phyloP scores from a whole-genome alignment of 2,888 invertebrate species.

The Meiosimyza decipiens region DNA sequence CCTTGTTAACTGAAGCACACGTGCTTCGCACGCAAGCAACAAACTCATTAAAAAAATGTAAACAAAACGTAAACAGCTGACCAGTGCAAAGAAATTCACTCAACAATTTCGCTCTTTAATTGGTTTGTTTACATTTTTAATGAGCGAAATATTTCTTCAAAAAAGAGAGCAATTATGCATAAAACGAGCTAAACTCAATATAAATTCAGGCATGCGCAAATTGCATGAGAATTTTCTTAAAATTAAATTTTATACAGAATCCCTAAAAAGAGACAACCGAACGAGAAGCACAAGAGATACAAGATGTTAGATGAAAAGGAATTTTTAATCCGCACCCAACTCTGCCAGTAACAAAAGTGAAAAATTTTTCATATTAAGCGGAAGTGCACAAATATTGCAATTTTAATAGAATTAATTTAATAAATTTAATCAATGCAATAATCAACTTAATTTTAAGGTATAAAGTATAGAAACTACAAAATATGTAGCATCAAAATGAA shows the following conservation, averaged over 20 bases:
- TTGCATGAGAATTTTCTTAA: too few species aligned
- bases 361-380: constrained; percentile 19
- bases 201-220: too few species aligned
- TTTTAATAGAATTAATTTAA: neutral
- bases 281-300: neutral
- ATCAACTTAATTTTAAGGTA: neutral
- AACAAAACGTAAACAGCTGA: too few species aligned
- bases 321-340: constrained; percentile 57
- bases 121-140: too few species aligned
- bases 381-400: constrained; percentile 8
- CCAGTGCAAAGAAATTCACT: too few species aligned
- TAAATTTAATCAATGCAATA: neutral
- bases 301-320: neutral
- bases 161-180: too few species aligned
- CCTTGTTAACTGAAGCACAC: too few species aligned
- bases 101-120: too few species aligned
- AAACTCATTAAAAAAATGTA: too few species aligned
- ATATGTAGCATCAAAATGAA: neutral
- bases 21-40: too few species aligned
- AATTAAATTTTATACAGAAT: constrained; percentile 19
- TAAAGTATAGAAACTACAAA: neutral
- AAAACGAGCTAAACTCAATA: too few species aligned
- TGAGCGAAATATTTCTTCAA: too few species aligned
- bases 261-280: neutral
- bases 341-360: constrained; percentile 31